These are phyloP conservation scores for Habropoda laboriosa DNA, from an alignment of 1,140 invertebrate genomes.

Conservation along the genomic window DNA sequence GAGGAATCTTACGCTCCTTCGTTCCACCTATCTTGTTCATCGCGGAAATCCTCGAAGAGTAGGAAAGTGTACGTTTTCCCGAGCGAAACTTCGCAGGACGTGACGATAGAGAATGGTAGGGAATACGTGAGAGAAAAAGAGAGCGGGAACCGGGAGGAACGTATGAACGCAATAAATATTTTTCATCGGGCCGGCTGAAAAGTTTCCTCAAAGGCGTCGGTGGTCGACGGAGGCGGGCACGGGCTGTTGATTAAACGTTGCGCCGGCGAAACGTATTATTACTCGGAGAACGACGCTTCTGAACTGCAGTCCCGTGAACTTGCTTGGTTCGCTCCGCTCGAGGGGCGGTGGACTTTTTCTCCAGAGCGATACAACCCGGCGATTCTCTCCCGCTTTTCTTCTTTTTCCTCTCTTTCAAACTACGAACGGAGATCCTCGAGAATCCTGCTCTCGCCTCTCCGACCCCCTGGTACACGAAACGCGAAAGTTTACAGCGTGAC, in stretches of 20 bases:
- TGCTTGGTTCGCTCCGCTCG: constrained; percentile 42
- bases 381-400: constrained; percentile 49
- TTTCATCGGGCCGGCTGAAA: constrained; percentile 23
- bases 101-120: neutral
- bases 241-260: constrained; percentile 54
- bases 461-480: constrained; percentile 4
- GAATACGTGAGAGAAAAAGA: no score
- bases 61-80: neutral
- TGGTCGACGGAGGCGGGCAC: neutral
- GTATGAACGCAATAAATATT: constrained; percentile 42
- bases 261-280: constrained; percentile 49
- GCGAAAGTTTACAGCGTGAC: constrained; percentile 53
- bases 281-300: constrained; percentile 39
- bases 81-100: neutral
- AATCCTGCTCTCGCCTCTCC: no score
- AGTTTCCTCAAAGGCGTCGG: constrained; percentile 31
- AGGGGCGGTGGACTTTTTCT: constrained; percentile 41
- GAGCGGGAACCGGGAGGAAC: neutral
- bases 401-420: constrained; percentile 17
- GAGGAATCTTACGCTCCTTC: neutral
- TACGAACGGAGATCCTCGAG: constrained; percentile 1
- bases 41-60: no score
- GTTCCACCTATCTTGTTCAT: neutral
- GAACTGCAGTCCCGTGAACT: constrained; percentile 45
- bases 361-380: constrained; percentile 29